A percentile compares a stretch with the other conserved stretches of the same genome.
These are phyloP conservation scores for Erythrolamprus reginae DNA, from an alignment of 2,113 vertebrate genomes.

Conservation along the genomic window DNA sequence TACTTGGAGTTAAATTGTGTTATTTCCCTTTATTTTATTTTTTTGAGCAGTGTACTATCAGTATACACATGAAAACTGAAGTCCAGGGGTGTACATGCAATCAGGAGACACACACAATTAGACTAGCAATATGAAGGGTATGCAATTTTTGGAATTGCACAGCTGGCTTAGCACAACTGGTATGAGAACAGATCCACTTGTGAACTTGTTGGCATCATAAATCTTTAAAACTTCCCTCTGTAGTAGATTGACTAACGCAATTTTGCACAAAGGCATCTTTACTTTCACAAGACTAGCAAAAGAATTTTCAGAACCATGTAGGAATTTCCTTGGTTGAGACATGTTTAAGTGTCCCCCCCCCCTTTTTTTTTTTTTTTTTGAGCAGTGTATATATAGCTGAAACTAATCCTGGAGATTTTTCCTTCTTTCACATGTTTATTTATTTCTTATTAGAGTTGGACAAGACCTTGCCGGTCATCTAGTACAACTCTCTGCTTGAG, in stretches of 20 bases:
- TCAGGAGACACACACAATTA: neutral
- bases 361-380: too few species aligned
- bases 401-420: neutral
- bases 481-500: too few species aligned
- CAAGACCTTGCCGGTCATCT: too few species aligned
- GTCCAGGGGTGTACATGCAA: neutral
- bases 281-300: neutral
- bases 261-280: neutral
- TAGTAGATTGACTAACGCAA: neutral
- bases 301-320: neutral
- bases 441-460: too few species aligned
- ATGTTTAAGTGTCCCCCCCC: too few species aligned
- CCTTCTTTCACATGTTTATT: too few species aligned
- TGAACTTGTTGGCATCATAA: neutral
- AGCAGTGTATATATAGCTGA: neutral
- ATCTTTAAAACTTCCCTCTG: neutral
- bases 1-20: too few species aligned
- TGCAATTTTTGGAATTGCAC: neutral
- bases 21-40: too few species aligned
- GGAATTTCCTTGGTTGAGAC: neutral
- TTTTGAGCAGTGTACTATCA: too few species aligned
- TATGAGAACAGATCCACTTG: neutral
- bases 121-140: neutral
- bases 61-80: neutral
- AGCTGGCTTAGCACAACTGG: neutral